Evolutionary conservation across 2,113 vertebrate species (phyloP), one percentile per base, ranked within the genome.

Genomic region (Hippocampus barbouri): DNA sequence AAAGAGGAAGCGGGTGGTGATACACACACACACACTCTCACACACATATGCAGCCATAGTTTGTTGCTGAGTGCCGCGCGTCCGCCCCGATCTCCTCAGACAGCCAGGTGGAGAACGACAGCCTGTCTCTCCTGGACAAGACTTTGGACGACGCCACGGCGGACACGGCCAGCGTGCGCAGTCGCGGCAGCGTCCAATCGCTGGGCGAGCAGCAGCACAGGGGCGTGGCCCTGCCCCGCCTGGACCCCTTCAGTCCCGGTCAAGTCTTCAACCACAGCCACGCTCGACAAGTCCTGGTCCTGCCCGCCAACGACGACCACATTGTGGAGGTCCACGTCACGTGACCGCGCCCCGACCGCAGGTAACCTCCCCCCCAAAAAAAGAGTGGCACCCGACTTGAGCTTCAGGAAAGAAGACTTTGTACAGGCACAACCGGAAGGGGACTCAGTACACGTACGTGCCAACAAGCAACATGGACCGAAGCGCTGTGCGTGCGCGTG

Each of bases 281-380:
- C 0, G 89, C 93, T 0, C 89, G 68, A 74, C 97, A 99, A 84
- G 91, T 98, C 68, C 91, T 98, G 49, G 97, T 99, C 83, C 90
- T 98, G 78, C 97, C 97, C 74, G 90, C 94, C 90, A 92, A 91
- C 45, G 96, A 99, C 0, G 95, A 98, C 91, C 97, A 98, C 16
- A 94, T 98, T 81, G 92, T 99, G 74, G 97, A 99, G 88, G 95
- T 99, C 85, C 98, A 94, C 0, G 92, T 96, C 21, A 99, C 97
- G 89, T 99, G 97, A 99, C 92, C 69, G 7, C 18, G 5, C 49
- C 16, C 3, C 9, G 21, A 23, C 9, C 4, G 47, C 47, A 49
- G 47, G 47, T 49, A 49, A 12, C 5, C 41, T 2, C 41, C 41
- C 41, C 41, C 10, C 41, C 41, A 34, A 34, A 34, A 34, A 34